phyloP scores from a whole-genome alignment of 2,888 invertebrate genomes.

The Gastrophysa polygoni region DNA sequence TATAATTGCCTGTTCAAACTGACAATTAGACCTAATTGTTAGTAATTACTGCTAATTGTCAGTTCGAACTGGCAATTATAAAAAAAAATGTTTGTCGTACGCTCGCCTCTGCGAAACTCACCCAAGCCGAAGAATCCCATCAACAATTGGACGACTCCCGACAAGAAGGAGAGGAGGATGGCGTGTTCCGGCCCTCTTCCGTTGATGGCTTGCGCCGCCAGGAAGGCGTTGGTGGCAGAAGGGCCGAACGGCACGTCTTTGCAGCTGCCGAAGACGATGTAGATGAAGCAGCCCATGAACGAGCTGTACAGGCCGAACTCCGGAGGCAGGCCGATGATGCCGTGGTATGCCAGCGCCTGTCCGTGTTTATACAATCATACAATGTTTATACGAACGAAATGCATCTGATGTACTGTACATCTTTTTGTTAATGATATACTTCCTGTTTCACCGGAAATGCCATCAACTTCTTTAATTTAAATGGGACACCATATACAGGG shows the following conservation, averaged over 20 bases:
- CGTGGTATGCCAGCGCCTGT: slow-evolving; percentile 25
- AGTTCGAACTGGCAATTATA: too few species aligned
- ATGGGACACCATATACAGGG: too few species aligned
- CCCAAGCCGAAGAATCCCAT: slow-evolving; percentile 85
- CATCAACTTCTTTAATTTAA: too few species aligned
- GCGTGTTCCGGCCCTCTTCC: slow-evolving; percentile 71
- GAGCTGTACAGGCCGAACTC: slow-evolving; percentile 91
- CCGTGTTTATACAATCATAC: too few species aligned
- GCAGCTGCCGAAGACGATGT: slow-evolving; percentile 89
- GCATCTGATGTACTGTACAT: too few species aligned
- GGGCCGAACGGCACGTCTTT: slow-evolving; percentile 93
- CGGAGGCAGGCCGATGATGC: slow-evolving; percentile 63
- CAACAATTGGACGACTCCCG: slow-evolving; percentile 75
- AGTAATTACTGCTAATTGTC: too few species aligned
- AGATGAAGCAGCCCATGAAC: slow-evolving; percentile 90
- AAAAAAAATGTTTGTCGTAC: too few species aligned
- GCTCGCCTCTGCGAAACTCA: slow-evolving; percentile 50
- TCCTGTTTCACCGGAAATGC: too few species aligned
- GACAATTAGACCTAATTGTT: too few species aligned
- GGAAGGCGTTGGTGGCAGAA: slow-evolving; percentile 87
- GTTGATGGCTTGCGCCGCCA: slow-evolving; percentile 79
- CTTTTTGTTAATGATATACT: too few species aligned
- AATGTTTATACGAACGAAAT: too few species aligned
- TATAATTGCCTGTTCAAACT: too few species aligned
- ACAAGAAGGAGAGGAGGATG: slow-evolving; percentile 74